Conservation (phyloP, 2,797 vertebrate genomes). For the Hypotaenidia okinawae region DNA sequence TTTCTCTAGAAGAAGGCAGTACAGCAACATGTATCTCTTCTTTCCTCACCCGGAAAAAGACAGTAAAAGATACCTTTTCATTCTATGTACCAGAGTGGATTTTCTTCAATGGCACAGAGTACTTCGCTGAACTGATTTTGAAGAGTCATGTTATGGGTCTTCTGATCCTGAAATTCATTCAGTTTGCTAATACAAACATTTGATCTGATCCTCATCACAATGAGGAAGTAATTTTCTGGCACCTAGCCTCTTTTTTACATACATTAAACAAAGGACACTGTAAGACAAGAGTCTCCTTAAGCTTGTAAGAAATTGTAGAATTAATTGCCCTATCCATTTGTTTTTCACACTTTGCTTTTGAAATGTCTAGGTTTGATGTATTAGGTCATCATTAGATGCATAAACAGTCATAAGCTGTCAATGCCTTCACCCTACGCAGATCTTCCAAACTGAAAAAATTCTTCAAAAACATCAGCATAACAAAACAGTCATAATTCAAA, state of each 20-base stretch:
- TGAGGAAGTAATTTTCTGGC: neutral
- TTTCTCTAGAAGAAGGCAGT: neutral
- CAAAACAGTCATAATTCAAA: neutral
- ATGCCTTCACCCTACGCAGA: neutral
- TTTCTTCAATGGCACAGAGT: neutral
- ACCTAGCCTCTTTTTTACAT: neutral
- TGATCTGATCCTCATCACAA: neutral
- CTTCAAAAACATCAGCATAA: neutral
- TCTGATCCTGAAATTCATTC: neutral
- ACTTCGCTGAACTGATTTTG: neutral
- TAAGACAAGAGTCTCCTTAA: neutral
- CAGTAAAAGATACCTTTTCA: neutral
- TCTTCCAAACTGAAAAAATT: neutral
- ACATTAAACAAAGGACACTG: neutral
- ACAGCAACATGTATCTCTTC: neutral
- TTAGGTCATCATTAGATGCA: slow-evolving; percentile 39
- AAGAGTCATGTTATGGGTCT: neutral
- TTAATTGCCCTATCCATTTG: neutral
- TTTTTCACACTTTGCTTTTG: neutral
- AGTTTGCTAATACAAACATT: neutral
- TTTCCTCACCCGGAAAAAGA: neutral
- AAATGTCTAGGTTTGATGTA: slow-evolving; percentile 6
- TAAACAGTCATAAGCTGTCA: slow-evolving; percentile 18
- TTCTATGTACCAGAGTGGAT: neutral
- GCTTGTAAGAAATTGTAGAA: neutral